A percentile compares a stretch with the other conserved stretches of the same genome.
Evolutionary conservation across 1,140 invertebrate genomes (phyloP).

Genomic region (Drosophila sturtevanti): DNA sequence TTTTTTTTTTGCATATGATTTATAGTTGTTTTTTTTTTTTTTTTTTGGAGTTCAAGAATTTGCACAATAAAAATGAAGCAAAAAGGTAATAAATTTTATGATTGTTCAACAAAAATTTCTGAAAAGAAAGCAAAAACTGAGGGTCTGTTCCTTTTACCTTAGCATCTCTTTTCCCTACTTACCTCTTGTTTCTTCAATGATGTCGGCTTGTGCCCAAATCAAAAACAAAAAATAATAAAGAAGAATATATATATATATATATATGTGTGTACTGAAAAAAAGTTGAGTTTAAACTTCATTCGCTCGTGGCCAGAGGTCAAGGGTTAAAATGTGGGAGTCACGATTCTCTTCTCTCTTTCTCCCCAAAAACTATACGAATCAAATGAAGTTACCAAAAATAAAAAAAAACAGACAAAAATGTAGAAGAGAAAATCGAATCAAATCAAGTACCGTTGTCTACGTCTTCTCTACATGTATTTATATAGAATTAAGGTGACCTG

Average conservation of each 20-base stretch:
- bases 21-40: constrained; percentile 65
- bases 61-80: constrained; percentile 48
- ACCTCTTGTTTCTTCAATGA: constrained; percentile 10
- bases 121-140: constrained; percentile 39
- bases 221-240: constrained; percentile 20
- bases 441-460: constrained; percentile 73
- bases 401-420: constrained; percentile 53
- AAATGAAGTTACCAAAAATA: constrained; percentile 79
- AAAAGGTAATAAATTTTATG: constrained; percentile 79
- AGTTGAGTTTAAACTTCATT: constrained; percentile 58
- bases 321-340: constrained; percentile 82
- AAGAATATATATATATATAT: background rate
- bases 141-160: background rate
- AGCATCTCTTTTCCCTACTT: background rate
- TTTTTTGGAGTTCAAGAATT: constrained; percentile 73
- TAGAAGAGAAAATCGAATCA: constrained; percentile 43
- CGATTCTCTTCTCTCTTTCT: constrained; percentile 69
- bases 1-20: constrained; percentile 67
- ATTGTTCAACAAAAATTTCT: constrained; percentile 63
- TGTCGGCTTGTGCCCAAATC: constrained; percentile 48
- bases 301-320: constrained; percentile 77
- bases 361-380: constrained; percentile 51
- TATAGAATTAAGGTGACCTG: constrained; percentile 65
- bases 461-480: constrained; percentile 49
- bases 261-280: constrained; percentile 1